These are phyloP conservation scores for Pecten maximus DNA, from an alignment of 2,888 invertebrate genomes.

Conservation along the genomic window DNA sequence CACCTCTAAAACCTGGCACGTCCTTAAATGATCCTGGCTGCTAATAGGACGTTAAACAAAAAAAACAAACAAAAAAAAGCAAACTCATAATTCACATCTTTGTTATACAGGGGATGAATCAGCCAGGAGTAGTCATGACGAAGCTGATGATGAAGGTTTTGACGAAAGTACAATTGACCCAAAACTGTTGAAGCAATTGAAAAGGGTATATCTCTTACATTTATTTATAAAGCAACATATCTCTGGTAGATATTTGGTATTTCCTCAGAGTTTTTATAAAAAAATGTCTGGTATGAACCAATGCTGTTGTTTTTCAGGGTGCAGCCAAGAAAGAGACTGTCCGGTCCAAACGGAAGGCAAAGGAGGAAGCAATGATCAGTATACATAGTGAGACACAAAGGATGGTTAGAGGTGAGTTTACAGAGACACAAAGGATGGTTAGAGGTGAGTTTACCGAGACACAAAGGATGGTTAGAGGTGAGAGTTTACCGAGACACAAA, in stretches of 20 bases:
- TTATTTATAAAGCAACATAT: too few species aligned
- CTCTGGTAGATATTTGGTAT: too few species aligned
- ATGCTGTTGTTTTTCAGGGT: constrained; percentile 62
- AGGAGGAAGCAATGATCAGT: constrained; percentile 81
- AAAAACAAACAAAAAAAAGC: too few species aligned
- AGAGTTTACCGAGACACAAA: too few species aligned
- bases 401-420: constrained; percentile 85
- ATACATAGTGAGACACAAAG: constrained; percentile 93
- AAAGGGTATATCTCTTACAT: constrained; percentile 57
- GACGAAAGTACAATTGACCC: constrained; percentile 69
- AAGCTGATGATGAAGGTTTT: constrained; percentile 71
- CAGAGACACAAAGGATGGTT: too few species aligned
- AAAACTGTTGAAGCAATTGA: constrained; percentile 68
- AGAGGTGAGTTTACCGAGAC: too few species aligned
- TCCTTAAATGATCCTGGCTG: too few species aligned
- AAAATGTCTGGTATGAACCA: neutral
- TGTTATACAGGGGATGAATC: constrained; percentile 53
- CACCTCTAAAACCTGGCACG: too few species aligned
- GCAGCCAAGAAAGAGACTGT: constrained; percentile 64
- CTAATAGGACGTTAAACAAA: too few species aligned
- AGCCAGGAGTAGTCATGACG: constrained; percentile 49
- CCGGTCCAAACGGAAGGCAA: constrained; percentile 56
- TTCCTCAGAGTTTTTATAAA: neutral
- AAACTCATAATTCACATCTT: too few species aligned
- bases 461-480: too few species aligned